phyloP scores from a whole-genome alignment of 2,888 invertebrate species.

The Leuctra nigra region DNA sequence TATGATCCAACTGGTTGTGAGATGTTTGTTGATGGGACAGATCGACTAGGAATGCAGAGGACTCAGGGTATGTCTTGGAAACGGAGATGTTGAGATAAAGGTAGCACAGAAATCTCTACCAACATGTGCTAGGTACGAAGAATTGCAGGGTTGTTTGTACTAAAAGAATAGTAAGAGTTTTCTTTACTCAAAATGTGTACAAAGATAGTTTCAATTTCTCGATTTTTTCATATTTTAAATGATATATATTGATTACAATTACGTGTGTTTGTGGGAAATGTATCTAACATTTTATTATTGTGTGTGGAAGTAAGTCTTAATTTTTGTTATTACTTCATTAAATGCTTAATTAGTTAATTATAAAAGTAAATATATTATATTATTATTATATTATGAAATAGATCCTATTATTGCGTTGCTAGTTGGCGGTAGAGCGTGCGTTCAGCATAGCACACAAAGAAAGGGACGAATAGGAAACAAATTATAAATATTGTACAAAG shows the following conservation, averaged over 20 bases:
- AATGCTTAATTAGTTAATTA: neutral
- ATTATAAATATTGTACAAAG: conserved; percentile 4
- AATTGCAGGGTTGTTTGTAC: neutral
- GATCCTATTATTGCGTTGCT: no score
- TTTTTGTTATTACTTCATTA: conserved; percentile 2
- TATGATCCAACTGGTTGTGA: no score
- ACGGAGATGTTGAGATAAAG: no score
- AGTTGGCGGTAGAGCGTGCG: neutral
- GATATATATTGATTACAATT: neutral
- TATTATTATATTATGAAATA: no score
- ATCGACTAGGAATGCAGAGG: no score
- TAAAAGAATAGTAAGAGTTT: neutral
- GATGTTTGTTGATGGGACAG: no score
- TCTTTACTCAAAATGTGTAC: neutral
- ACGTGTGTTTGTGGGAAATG: neutral
- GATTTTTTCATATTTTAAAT: neutral
- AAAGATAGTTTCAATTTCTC: neutral
- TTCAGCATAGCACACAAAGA: neutral
- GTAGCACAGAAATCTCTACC: no score
- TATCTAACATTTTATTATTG: neutral
- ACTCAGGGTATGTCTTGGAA: no score
- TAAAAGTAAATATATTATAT: conserved; percentile 1
- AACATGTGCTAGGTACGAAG: no score
- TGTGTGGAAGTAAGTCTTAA: neutral
- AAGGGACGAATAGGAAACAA: neutral